Evolutionary conservation across 2,113 vertebrate species (phyloP).

Genomic region (Eudyptes chrysolophus): DNA sequence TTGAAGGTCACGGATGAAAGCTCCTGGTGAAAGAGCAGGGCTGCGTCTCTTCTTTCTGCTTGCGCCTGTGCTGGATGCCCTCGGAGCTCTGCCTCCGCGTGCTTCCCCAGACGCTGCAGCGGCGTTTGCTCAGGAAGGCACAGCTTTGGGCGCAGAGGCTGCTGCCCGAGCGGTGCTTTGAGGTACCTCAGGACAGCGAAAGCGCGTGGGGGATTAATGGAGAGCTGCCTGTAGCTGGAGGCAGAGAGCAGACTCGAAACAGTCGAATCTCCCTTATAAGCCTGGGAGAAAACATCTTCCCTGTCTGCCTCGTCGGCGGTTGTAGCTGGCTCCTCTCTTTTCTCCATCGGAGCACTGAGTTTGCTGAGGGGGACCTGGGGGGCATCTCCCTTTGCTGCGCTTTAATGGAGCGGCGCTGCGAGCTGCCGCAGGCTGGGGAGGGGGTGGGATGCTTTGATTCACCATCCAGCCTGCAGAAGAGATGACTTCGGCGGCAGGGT

Average conservation of each 20-base stretch:
- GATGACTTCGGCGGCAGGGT: accelerated
- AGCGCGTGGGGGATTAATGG: accelerated
- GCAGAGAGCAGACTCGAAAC: not conserved
- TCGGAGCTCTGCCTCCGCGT: accelerated
- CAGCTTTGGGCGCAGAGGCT: not conserved
- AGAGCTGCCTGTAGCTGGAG: not conserved
- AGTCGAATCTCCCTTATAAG: accelerated
- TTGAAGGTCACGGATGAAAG: accelerated
- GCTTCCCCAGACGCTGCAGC: not conserved
- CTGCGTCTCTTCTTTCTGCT: not conserved
- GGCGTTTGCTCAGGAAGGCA: not conserved
- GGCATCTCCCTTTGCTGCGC: not conserved
- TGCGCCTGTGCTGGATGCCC: not conserved
- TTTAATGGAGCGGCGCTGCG: accelerated
- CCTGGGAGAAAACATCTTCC: not conserved
- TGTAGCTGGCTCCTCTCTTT: not conserved
- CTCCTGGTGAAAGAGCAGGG: not conserved
- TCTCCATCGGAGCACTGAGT: accelerated
- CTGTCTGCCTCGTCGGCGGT: accelerated
- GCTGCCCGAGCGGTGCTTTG: accelerated
- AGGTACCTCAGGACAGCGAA: not conserved
- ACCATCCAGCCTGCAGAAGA: not conserved
- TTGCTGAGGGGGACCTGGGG: not conserved
- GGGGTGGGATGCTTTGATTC: too few relatives aligned
- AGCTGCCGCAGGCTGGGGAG: not conserved